Conservation (phyloP, 2,113 vertebrate species). For the Microcebus ravelobensis region DNA sequence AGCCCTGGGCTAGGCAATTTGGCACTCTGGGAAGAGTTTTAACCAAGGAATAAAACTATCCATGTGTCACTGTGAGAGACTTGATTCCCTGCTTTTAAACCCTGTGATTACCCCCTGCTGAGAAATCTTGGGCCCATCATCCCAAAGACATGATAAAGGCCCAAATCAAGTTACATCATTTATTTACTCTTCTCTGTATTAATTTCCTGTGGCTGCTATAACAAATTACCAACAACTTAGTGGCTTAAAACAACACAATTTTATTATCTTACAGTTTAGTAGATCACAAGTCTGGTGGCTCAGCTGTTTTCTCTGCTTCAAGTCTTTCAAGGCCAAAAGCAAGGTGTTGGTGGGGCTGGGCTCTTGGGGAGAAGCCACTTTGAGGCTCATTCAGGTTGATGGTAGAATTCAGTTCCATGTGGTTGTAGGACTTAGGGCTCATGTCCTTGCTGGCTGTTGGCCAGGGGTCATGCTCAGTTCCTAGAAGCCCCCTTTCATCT, state of each 20-base stretch:
- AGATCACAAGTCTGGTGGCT: not conserved
- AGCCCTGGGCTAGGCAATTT: not conserved
- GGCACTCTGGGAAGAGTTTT: not conserved
- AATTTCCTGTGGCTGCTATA: not conserved
- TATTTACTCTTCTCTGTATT: constrained; percentile 16
- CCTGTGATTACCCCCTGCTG: not conserved
- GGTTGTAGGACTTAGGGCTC: not conserved
- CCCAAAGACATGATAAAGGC: not conserved
- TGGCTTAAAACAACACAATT: not conserved
- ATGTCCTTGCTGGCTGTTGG: not conserved
- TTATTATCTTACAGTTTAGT: not conserved
- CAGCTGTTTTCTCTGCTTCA: not conserved
- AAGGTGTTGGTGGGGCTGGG: not conserved
- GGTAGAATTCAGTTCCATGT: not conserved
- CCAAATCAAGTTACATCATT: not conserved
- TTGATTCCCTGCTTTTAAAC: not conserved
- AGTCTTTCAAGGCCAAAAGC: not conserved
- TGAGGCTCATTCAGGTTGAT: not conserved
- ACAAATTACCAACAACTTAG: not conserved
- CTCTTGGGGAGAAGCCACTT: not conserved
- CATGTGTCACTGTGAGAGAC: not conserved
- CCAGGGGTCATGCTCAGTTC: not conserved
- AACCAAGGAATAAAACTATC: not conserved
- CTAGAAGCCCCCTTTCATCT: not conserved
- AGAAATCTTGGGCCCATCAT: not conserved